Evolutionary conservation across 2,113 vertebrate species (phyloP).

Genomic region (Gallinago media): DNA sequence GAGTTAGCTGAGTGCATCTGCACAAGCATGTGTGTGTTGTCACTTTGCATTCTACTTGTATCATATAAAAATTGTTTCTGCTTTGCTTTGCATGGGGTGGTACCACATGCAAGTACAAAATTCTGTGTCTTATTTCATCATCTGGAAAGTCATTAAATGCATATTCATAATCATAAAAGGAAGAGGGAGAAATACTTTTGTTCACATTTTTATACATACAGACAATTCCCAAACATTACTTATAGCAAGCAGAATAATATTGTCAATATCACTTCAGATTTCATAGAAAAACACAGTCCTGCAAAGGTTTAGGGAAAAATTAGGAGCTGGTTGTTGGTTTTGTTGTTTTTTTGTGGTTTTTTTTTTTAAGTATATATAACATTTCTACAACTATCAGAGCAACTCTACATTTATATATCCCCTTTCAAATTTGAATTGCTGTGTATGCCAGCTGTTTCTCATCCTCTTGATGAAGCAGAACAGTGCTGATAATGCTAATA

Average conservation of each 20-base stretch:
- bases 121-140: not conserved
- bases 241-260: not conserved
- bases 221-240: not conserved
- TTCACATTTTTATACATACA: not conserved
- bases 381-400: not conserved
- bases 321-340: not conserved
- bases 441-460: not conserved
- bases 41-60: not conserved
- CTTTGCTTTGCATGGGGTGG: not conserved
- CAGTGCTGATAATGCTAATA: slow-evolving; percentile 50
- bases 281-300: not conserved
- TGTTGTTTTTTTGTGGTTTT: not conserved
- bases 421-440: slow-evolving; percentile 28
- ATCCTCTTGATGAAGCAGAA: slow-evolving; percentile 19
- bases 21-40: not conserved
- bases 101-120: not conserved
- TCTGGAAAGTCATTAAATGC: not conserved
- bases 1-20: not conserved
- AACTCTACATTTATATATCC: not conserved
- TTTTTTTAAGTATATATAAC: not conserved
- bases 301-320: not conserved
- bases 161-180: not conserved
- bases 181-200: not conserved
- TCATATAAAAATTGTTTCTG: not conserved
- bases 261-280: not conserved